phyloP scores from a whole-genome alignment of 2,888 invertebrate genomes.

The Chrysodeixis includens region DNA sequence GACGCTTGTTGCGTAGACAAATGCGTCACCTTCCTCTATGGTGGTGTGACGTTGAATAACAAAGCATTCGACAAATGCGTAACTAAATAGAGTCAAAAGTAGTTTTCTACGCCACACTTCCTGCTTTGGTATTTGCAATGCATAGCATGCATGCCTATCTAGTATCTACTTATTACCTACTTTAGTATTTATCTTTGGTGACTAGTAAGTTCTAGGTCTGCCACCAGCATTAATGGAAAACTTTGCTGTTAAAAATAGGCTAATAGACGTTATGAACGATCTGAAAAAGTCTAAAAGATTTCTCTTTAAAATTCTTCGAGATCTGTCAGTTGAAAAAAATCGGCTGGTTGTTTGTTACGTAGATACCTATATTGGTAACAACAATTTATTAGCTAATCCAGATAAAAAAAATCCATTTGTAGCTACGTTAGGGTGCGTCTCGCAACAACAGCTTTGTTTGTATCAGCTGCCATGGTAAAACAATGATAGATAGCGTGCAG shows the following conservation, averaged over 20 bases:
- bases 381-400: too few relatives aligned
- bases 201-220: too few relatives aligned
- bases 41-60: constrained; percentile 2
- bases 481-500: neutral
- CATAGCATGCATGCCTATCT: neutral
- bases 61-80: constrained; percentile 7
- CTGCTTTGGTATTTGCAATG: neutral
- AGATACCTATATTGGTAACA: too few relatives aligned
- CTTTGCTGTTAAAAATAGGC: too few relatives aligned
- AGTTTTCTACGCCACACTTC: constrained; percentile 2
- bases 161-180: neutral
- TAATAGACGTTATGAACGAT: too few relatives aligned
- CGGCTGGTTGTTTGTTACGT: too few relatives aligned
- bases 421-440: neutral
- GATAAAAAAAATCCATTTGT: too few relatives aligned
- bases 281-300: too few relatives aligned
- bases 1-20: constrained; percentile 1
- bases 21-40: constrained; percentile 14
- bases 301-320: too few relatives aligned
- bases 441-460: neutral
- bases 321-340: too few relatives aligned
- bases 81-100: neutral
- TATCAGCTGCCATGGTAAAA: neutral
- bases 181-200: neutral
- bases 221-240: too few relatives aligned